phyloP scores from a whole-genome alignment of 2,797 vertebrate genomes.

The Rhinoraja longicauda region DNA sequence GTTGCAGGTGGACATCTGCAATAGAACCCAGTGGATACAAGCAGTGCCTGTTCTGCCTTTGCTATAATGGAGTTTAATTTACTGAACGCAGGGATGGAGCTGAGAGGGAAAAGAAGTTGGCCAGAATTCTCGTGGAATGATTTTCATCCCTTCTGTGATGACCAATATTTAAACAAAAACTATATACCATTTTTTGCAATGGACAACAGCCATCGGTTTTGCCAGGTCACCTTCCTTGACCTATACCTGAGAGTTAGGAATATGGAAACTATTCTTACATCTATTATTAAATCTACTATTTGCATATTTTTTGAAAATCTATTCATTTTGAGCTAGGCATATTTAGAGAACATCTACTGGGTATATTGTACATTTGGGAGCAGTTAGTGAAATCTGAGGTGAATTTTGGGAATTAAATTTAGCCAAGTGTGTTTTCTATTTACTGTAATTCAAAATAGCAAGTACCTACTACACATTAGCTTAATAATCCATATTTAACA shows the following conservation, averaged over 20 bases:
- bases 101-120: too few relatives aligned
- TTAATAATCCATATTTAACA: background rate
- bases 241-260: too few relatives aligned
- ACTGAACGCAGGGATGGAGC: too few relatives aligned
- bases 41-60: too few relatives aligned
- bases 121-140: too few relatives aligned
- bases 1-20: background rate
- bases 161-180: too few relatives aligned
- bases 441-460: constrained; percentile 6
- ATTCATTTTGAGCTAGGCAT: too few relatives aligned
- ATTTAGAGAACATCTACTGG: background rate
- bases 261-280: too few relatives aligned
- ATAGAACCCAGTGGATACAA: too few relatives aligned
- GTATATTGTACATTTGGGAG: background rate
- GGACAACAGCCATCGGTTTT: background rate
- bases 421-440: background rate
- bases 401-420: background rate
- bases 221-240: too few relatives aligned
- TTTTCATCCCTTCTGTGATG: too few relatives aligned
- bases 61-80: too few relatives aligned
- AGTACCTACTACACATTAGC: background rate
- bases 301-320: background rate
- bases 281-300: background rate
- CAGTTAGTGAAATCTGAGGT: background rate
- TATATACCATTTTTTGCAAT: background rate